Evolutionary conservation across 1,140 invertebrate species (phyloP).

Genomic region (Centruroides vittatus): DNA sequence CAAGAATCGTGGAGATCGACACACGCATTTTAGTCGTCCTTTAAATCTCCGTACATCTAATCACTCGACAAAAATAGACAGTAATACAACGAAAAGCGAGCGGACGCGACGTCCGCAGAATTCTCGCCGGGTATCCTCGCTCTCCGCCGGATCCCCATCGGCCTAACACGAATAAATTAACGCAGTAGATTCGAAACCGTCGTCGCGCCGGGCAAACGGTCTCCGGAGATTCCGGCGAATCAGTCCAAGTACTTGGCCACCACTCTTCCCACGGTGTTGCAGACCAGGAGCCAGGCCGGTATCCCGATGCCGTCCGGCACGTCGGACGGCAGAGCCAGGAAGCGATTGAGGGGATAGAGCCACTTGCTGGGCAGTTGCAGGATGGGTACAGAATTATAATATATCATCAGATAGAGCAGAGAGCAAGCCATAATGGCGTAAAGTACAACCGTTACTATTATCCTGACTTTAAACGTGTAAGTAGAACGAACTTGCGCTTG

Average conservation of each 20-base stretch:
- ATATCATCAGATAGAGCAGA: slow-evolving; percentile 8
- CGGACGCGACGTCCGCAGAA: no score
- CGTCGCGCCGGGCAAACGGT: no score
- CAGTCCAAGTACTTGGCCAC: background rate
- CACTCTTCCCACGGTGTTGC: slow-evolving; percentile 1
- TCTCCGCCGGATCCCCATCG: no score
- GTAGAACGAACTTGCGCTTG: slow-evolving; percentile 17
- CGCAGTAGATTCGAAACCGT: no score
- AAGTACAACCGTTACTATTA: slow-evolving; percentile 1
- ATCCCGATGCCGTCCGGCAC: slow-evolving; percentile 8
- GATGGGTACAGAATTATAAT: slow-evolving; percentile 9
- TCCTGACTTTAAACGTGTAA: slow-evolving; percentile 2
- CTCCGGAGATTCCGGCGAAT: no score
- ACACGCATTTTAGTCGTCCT: no score
- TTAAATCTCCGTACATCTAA: no score
- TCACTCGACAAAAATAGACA: no score
- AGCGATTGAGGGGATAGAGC: slow-evolving; percentile 12
- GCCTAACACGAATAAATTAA: no score
- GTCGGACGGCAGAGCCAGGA: slow-evolving; percentile 15
- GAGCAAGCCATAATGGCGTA: slow-evolving; percentile 3
- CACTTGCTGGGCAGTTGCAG: slow-evolving; percentile 7
- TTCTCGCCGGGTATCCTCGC: no score
- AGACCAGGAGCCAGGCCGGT: slow-evolving; percentile 3
- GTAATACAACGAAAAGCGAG: no score
- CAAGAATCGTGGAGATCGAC: no score